These are phyloP conservation scores for Oedothorax gibbosus DNA, from an alignment of 1,140 invertebrate species.

Conservation along the genomic window DNA sequence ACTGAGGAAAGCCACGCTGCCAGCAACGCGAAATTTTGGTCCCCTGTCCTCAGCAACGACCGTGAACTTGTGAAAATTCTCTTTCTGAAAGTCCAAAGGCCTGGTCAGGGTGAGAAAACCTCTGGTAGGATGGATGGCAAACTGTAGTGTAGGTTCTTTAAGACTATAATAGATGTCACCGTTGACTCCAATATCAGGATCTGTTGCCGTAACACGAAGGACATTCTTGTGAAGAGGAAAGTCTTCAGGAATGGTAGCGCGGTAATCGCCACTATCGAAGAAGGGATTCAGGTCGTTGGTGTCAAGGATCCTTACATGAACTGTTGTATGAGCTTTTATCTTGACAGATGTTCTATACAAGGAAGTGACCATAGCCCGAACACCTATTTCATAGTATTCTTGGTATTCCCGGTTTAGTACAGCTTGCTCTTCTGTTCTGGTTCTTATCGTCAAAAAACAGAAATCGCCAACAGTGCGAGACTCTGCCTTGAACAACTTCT, in stretches of 20 bases:
- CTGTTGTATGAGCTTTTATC: slow-evolving; percentile 68
- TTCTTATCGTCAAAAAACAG: slow-evolving; percentile 89
- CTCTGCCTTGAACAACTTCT: slow-evolving; percentile 94
- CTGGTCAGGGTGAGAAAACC: slow-evolving; percentile 88
- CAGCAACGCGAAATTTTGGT: slow-evolving; percentile 72
- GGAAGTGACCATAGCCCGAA: slow-evolving; percentile 76
- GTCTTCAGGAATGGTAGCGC: slow-evolving; percentile 87
- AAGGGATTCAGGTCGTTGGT: slow-evolving; percentile 92
- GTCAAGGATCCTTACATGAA: slow-evolving; percentile 84
- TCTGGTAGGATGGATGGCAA: slow-evolving; percentile 92
- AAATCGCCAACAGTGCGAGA: slow-evolving; percentile 86
- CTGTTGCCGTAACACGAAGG: slow-evolving; percentile 77
- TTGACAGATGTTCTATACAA: slow-evolving; percentile 53
- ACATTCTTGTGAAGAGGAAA: slow-evolving; percentile 79
- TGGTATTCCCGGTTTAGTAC: slow-evolving; percentile 91
- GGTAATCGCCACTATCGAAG: slow-evolving; percentile 84
- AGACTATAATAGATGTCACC: slow-evolving; percentile 97
- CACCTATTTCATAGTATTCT: slow-evolving; percentile 82
- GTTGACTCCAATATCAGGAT: slow-evolving; percentile 93
- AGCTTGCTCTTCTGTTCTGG: slow-evolving; percentile 83
- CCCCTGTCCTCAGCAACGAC: slow-evolving; percentile 88
- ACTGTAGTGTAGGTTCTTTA: slow-evolving; percentile 81
- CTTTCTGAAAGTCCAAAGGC: slow-evolving; percentile 71
- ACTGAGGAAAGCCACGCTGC: slow-evolving; percentile 68
- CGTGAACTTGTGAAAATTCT: slow-evolving; percentile 72